Evolutionary conservation across 2,113 vertebrate genomes (phyloP).

Genomic region (Ceyx cyanopectus): DNA sequence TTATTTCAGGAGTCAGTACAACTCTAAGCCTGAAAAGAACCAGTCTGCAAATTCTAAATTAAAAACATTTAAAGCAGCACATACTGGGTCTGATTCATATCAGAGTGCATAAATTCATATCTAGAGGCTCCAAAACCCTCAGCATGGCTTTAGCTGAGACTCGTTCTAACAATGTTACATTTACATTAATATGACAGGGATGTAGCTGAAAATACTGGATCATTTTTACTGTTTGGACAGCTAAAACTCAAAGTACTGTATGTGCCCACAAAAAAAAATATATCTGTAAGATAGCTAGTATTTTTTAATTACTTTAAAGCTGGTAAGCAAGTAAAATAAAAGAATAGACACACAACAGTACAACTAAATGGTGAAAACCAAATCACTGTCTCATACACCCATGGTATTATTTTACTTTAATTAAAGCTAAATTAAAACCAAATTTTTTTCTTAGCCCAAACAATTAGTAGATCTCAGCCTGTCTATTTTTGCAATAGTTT

Average conservation of each 20-base stretch:
- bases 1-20: background rate
- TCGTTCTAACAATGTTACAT: background rate
- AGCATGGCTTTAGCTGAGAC: background rate
- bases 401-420: background rate
- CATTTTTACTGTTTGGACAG: background rate
- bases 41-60: background rate
- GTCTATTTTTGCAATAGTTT: background rate
- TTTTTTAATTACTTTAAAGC: background rate
- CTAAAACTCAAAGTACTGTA: background rate
- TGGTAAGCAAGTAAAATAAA: background rate
- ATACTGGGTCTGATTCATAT: background rate
- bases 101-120: background rate
- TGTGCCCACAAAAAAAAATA: background rate
- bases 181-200: background rate
- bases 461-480: background rate
- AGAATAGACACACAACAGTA: background rate
- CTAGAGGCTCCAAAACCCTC: background rate
- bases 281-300: background rate
- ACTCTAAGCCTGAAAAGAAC: background rate
- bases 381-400: background rate
- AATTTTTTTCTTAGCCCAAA: background rate
- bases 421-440: background rate
- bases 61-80: background rate
- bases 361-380: background rate
- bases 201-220: background rate